These are phyloP conservation scores for Cryptotermes secundus DNA, from an alignment of 1,140 invertebrate genomes.

Conservation along the genomic window DNA sequence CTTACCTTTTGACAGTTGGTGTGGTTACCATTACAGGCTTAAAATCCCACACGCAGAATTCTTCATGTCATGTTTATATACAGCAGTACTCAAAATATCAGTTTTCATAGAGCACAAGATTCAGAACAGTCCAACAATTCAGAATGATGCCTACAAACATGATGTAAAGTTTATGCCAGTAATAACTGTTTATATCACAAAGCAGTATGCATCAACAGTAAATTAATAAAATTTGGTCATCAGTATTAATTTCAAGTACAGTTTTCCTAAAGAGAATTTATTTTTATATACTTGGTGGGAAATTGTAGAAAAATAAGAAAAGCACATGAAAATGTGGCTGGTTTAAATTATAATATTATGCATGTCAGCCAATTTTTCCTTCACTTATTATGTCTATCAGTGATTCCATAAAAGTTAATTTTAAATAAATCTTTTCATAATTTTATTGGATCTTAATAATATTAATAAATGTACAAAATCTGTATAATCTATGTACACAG, in stretches of 20 bases:
- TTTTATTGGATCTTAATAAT: neutral
- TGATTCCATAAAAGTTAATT: constrained; percentile 11
- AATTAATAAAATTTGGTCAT: too few relatives aligned
- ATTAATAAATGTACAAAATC: constrained; percentile 4
- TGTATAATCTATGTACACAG: neutral
- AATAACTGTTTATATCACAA: too few relatives aligned
- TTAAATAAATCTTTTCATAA: neutral
- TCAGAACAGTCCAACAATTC: too few relatives aligned
- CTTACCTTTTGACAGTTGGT: too few relatives aligned
- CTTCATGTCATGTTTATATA: too few relatives aligned
- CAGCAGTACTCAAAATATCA: too few relatives aligned
- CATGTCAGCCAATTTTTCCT: neutral
- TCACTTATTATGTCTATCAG: neutral
- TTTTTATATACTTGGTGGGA: constrained; percentile 4
- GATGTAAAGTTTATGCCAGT: too few relatives aligned
- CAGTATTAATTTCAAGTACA: neutral
- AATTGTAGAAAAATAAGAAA: neutral
- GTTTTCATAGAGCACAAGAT: too few relatives aligned
- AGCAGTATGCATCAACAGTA: too few relatives aligned
- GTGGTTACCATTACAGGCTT: too few relatives aligned
- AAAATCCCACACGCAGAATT: too few relatives aligned
- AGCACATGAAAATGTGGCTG: neutral
- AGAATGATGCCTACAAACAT: too few relatives aligned
- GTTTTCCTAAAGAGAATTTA: neutral
- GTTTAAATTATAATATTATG: neutral